A percentile compares a stretch with the other conserved stretches of the same genome.
Evolutionary conservation across 2,888 invertebrate genomes (phyloP).

Genomic region (Clunio marinus): DNA sequence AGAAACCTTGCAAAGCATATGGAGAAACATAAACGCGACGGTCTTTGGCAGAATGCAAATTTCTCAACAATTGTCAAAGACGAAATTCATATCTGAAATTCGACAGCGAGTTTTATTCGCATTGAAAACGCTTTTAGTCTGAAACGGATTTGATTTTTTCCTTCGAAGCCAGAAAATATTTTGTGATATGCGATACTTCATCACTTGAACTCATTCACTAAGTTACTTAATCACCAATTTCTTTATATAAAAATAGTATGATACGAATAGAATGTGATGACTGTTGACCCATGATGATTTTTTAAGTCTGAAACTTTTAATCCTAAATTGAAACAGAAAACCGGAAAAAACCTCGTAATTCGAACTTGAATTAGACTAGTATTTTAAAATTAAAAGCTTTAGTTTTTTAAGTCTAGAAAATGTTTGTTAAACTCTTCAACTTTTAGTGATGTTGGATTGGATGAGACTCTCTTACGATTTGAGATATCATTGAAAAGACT

Average conservation of each 20-base stretch:
- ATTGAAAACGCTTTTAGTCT: background rate
- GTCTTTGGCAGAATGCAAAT: conserved; percentile 8
- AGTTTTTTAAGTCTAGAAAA: too few relatives aligned
- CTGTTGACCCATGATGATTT: background rate
- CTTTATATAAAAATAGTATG: background rate
- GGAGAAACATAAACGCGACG: conserved; percentile 42
- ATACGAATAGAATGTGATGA: background rate
- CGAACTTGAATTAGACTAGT: too few relatives aligned
- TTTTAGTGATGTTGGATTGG: too few relatives aligned
- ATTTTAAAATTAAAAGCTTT: too few relatives aligned
- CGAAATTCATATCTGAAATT: conserved; percentile 2
- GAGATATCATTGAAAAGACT: too few relatives aligned
- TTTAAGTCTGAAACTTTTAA: too few relatives aligned
- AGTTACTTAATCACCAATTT: too few relatives aligned
- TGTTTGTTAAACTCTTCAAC: too few relatives aligned
- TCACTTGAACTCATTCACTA: background rate
- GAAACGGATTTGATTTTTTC: background rate
- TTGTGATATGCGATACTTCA: background rate
- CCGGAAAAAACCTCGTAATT: too few relatives aligned
- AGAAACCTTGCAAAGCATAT: conserved; percentile 44
- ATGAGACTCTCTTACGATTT: too few relatives aligned
- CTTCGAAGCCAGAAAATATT: background rate
- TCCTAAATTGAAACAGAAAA: background rate
- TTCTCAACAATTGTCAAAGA: background rate
- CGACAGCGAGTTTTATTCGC: background rate